Percentiles rank a stretch among this genome's conserved stretches.
These are phyloP conservation scores for Prorops nasuta DNA, from an alignment of 1,140 invertebrate species.

Conservation along the genomic window DNA sequence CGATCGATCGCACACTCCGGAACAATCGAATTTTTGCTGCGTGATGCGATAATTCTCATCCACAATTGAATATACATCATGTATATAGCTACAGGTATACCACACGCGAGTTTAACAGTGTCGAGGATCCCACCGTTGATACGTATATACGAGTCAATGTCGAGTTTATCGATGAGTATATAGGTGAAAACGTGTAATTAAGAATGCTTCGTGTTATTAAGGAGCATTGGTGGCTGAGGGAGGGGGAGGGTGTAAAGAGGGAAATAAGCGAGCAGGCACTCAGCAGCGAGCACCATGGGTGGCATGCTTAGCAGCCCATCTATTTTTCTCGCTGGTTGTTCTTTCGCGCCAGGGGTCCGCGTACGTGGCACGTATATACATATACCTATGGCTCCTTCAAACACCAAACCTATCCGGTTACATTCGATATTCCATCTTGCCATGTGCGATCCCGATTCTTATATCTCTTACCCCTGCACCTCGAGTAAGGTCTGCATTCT, in stretches of 20 bases:
- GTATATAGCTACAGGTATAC: too few relatives aligned
- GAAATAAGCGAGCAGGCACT: conserved; percentile 42
- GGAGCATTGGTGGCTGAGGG: conserved; percentile 20
- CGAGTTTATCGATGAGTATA: conserved; percentile 16
- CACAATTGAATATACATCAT: too few relatives aligned
- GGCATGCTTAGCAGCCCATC: conserved; percentile 56
- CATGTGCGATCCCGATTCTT: conserved; percentile 7
- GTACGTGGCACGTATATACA: too few relatives aligned
- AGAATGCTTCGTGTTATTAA: conserved; percentile 27
- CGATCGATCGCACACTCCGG: too few relatives aligned
- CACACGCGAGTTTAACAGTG: too few relatives aligned
- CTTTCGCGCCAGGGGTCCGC: conserved; percentile 52
- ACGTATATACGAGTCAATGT: too few relatives aligned
- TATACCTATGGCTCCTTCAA: conserved; percentile 37
- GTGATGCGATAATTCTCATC: too few relatives aligned
- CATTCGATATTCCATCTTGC: conserved; percentile 10
- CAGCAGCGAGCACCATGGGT: conserved; percentile 52
- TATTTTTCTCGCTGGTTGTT: conserved; percentile 58
- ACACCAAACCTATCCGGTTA: conserved; percentile 17
- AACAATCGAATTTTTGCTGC: too few relatives aligned
- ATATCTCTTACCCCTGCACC: too few relatives aligned
- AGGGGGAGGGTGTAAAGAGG: conserved; percentile 24
- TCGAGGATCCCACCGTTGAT: too few relatives aligned
- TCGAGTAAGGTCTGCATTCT: too few relatives aligned
- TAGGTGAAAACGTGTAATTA: conserved; percentile 36